A percentile compares a stretch with the other conserved stretches of the same genome.
These are phyloP conservation scores for Sphaerophoria taeniata DNA, from an alignment of 2,888 invertebrate genomes.

Conservation along the genomic window DNA sequence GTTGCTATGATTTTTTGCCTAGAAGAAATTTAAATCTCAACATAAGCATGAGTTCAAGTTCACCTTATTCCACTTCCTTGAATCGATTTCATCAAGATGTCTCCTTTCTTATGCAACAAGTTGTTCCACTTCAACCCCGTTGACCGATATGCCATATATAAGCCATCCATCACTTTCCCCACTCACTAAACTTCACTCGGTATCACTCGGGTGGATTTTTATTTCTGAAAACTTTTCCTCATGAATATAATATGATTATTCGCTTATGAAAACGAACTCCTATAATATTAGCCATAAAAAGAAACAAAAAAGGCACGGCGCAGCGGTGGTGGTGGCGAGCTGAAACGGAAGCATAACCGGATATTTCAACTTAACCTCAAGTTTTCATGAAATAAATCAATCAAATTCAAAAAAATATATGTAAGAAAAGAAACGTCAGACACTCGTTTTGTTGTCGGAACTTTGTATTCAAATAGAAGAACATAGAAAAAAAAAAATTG, in stretches of 20 bases:
- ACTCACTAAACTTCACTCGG: slow-evolving; percentile 28
- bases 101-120: slow-evolving; percentile 13
- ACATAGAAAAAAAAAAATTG: slow-evolving; percentile 9
- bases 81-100: too few relatives aligned
- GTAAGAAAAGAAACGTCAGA: slow-evolving; percentile 9
- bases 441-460: background rate
- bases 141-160: background rate
- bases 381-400: slow-evolving; percentile 66
- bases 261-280: slow-evolving; percentile 13
- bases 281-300: slow-evolving; percentile 50
- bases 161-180: slow-evolving; percentile 20
- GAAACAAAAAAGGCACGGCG: background rate
- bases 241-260: slow-evolving; percentile 30
- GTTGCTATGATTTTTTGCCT: too few relatives aligned
- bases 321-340: slow-evolving; percentile 20
- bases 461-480: slow-evolving; percentile 11
- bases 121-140: background rate
- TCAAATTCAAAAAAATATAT: slow-evolving; percentile 49
- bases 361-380: slow-evolving; percentile 57
- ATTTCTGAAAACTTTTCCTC: slow-evolving; percentile 7
- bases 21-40: too few relatives aligned
- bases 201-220: too few relatives aligned
- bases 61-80: too few relatives aligned
- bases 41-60: too few relatives aligned
- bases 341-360: slow-evolving; percentile 44